These are phyloP conservation scores for Sylvilagus floridanus DNA, from an alignment of 2,797 vertebrate species.

Conservation along the genomic window DNA sequence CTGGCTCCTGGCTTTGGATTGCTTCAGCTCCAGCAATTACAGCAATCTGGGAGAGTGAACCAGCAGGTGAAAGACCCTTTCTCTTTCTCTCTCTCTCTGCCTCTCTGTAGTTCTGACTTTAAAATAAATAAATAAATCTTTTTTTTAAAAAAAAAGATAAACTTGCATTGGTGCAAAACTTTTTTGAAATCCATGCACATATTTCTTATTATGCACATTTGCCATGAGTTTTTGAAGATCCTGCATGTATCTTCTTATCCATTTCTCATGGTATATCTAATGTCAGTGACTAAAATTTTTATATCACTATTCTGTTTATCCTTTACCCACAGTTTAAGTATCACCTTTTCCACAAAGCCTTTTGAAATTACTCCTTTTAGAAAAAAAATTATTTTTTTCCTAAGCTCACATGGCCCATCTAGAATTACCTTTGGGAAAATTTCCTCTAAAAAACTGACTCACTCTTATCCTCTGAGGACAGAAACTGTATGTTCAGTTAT, in stretches of 20 bases:
- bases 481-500: neutral
- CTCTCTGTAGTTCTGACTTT: too few relatives aligned
- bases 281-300: conserved; percentile 23
- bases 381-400: neutral
- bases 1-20: too few relatives aligned
- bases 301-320: neutral
- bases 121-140: too few relatives aligned
- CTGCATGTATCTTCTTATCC: neutral
- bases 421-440: conserved; percentile 1
- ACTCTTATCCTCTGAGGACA: neutral
- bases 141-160: too few relatives aligned
- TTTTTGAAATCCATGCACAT: too few relatives aligned
- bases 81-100: too few relatives aligned
- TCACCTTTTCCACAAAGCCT: neutral
- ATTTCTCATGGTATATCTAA: neutral
- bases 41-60: too few relatives aligned
- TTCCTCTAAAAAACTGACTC: neutral
- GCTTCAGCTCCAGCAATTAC: too few relatives aligned
- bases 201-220: too few relatives aligned
- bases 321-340: conserved; percentile 11
- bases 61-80: too few relatives aligned
- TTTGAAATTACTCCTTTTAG: conserved; percentile 16
- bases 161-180: too few relatives aligned
- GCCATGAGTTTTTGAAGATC: too few relatives aligned
- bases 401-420: neutral